Percentiles rank a stretch among this genome's conserved stretches.
Conservation (phyloP, 2,888 invertebrate genomes). For the Synergus umbraculus region DNA sequence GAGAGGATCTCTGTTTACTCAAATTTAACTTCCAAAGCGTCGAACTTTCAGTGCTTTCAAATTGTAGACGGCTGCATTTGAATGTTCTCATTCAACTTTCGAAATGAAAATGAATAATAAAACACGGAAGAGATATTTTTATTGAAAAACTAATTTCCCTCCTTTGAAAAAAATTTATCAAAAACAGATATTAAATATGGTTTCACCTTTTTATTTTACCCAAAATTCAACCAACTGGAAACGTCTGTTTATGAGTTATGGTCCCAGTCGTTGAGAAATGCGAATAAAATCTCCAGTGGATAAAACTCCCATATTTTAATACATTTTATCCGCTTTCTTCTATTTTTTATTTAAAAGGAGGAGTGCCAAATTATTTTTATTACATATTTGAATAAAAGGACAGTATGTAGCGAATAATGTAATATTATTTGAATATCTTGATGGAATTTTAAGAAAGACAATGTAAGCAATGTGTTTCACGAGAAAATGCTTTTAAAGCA, state of each 20-base stretch:
- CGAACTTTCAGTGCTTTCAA: constrained; percentile 21
- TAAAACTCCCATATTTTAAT: not conserved
- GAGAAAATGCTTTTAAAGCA: constrained; percentile 30
- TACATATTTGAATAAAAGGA: no score
- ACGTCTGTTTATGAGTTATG: not conserved
- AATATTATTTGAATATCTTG: constrained; percentile 18
- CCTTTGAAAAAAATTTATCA: not conserved
- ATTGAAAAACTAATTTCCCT: not conserved
- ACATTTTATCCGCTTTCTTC: not conserved
- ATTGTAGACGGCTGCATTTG: not conserved
- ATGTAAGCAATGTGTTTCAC: constrained; percentile 13
- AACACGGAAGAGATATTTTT: not conserved
- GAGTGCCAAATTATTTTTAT: not conserved
- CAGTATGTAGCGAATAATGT: not conserved
- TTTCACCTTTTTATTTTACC: not conserved
- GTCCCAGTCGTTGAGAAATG: not conserved
- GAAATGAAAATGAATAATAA: not conserved
- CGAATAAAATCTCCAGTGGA: not conserved
- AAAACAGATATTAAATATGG: not conserved
- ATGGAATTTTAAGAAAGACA: constrained; percentile 6
- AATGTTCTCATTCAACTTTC: not conserved
- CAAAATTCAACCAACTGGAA: not conserved
- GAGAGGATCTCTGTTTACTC: constrained; percentile 3
- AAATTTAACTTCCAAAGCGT: constrained; percentile 25
- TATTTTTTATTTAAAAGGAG: not conserved